Conservation (phyloP, 2,113 vertebrate species). For the Gracilinanus agilis region DNA sequence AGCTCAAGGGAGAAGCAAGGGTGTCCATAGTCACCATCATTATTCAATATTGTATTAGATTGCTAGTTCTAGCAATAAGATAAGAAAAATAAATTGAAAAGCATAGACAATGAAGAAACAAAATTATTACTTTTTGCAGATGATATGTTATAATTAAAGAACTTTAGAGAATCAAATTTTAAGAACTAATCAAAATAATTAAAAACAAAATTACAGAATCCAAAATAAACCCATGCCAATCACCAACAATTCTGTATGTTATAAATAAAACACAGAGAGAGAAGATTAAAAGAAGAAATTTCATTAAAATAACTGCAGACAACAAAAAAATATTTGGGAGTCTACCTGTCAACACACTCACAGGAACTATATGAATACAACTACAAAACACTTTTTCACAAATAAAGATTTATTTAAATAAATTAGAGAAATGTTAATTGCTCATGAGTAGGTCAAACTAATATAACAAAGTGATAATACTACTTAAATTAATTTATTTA, state of each 20-base stretch:
- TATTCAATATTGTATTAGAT: background rate
- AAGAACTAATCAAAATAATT: background rate
- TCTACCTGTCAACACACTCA: background rate
- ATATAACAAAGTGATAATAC: background rate
- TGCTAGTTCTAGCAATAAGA: background rate
- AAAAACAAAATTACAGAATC: background rate
- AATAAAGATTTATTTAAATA: background rate
- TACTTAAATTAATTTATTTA: background rate
- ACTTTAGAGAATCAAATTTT: background rate
- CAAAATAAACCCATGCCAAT: background rate
- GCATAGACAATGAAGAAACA: background rate
- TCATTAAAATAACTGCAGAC: background rate
- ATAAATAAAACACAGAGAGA: background rate
- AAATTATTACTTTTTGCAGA: background rate
- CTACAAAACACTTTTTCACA: background rate
- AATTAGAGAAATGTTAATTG: background rate
- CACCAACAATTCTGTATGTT: background rate
- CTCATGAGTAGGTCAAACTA: background rate
- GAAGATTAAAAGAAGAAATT: background rate
- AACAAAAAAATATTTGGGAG: background rate
- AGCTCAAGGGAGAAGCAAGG: background rate
- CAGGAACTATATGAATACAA: background rate
- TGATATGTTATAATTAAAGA: background rate
- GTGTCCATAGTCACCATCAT: background rate
- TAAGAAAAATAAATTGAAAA: background rate